Conservation (phyloP, 2,113 vertebrate species). For the Sporophila hypoxantha region DNA sequence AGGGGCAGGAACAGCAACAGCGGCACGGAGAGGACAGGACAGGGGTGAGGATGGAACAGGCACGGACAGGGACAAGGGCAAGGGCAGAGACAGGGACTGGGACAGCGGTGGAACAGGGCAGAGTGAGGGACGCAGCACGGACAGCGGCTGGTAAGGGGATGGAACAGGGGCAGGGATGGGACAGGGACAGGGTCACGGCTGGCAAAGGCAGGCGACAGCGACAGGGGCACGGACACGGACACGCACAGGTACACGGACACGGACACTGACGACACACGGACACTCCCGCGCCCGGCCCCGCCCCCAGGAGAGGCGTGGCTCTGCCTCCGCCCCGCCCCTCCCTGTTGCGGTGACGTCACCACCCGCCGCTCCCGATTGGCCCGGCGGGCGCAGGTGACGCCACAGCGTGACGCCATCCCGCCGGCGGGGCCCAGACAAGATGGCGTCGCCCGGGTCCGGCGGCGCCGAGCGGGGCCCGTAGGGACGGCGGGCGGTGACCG, state of each 20-base stretch:
- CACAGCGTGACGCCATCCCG: background rate
- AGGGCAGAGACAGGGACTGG: too few relatives aligned
- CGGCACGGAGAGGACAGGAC: too few relatives aligned
- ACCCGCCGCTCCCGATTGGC: background rate
- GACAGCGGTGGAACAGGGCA: background rate
- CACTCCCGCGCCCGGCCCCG: fast-evolving
- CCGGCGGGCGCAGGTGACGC: background rate
- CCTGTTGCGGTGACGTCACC: fast-evolving
- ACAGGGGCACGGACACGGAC: background rate
- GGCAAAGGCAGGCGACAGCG: too few relatives aligned
- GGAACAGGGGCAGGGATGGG: background rate
- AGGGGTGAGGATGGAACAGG: too few relatives aligned
- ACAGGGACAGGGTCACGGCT: background rate
- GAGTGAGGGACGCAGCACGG: too few relatives aligned
- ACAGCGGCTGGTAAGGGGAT: background rate
- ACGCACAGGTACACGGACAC: background rate
- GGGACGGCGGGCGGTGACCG: background rate
- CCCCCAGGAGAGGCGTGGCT: too few relatives aligned
- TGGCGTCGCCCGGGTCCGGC: conserved; percentile 5
- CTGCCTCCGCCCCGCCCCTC: background rate
- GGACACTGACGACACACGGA: too few relatives aligned
- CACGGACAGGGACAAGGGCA: too few relatives aligned
- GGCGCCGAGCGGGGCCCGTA: background rate
- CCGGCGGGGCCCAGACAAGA: conserved; percentile 5
- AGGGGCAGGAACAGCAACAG: too few relatives aligned